Evolutionary conservation across 2,113 vertebrate species (phyloP), one percentile per base, ranked within the genome.

Genomic region (Eudyptes chrysolophus): DNA sequence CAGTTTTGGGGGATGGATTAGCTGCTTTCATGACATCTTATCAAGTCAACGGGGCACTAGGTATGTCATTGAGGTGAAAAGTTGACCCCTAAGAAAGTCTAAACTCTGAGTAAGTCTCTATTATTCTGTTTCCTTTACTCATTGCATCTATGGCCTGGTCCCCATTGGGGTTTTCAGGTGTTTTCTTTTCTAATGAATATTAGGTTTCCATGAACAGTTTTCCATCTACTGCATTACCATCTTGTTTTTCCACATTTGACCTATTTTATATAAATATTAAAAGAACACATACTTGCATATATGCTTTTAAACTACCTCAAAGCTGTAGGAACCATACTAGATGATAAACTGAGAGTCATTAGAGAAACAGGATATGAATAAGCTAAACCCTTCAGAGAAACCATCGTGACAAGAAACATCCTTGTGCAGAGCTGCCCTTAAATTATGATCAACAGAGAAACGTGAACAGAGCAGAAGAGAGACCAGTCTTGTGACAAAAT

Each of bases 141-240:
- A n/a, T 24, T 62, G n/a, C 20, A 38, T 26, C 26, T 42, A 48
- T 14, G n/a, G 29, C 34, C 26, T 32, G 8, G 36, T 79, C 12
- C 42, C 51, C 42, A 52, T 0, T 34, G 13, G 12, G 16, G 13
- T 9, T 55, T 79, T 72, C 57, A n/a, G 0, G 2, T n/a, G 5
- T 49, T 74, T 84, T 72, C 40, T 78, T 61, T 66, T 52, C 42
- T 58, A 70, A 27, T 27, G 8, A 80, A 36, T 75, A 75, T 36
- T 62, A 84, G 7, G 44, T 74, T 79, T 88, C 61, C 61, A 69
- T 38, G 7, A 68, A 40, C 29, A 54, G 6, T 51, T 68, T 79
- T 78, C 40, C 40, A 74, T 72, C 60, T 84, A 74, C 29, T 75
- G 38, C 48, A 51, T 61, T 57, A 51, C 17, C 44, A 58, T 27